Evolutionary conservation across 2,113 vertebrate genomes (phyloP).

Genomic region (Nanger granti): DNA sequence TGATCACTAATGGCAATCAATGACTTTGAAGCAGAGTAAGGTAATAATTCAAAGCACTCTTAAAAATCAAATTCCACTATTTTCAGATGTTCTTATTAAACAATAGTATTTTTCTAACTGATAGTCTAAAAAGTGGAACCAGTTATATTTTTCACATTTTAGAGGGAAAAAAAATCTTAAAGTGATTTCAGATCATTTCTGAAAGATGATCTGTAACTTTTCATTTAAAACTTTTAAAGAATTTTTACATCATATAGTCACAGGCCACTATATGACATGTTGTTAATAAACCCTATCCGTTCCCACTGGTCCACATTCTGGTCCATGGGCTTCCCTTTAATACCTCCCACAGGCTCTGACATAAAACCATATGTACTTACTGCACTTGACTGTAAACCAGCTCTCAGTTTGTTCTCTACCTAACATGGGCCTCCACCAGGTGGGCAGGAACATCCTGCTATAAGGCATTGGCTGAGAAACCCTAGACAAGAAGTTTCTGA

Average conservation of each 20-base stretch:
- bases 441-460: background rate
- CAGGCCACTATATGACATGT: background rate
- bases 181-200: background rate
- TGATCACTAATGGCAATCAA: background rate
- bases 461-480: background rate
- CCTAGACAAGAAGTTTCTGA: background rate
- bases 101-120: background rate
- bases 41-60: background rate
- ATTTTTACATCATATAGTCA: background rate
- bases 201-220: background rate
- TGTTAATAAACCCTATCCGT: background rate
- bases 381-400: background rate
- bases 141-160: constrained; percentile 20
- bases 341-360: background rate
- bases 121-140: background rate
- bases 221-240: background rate
- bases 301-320: background rate
- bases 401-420: background rate
- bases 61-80: constrained; percentile 11
- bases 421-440: background rate
- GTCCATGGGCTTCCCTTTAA: background rate
- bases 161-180: background rate
- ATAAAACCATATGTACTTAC: background rate
- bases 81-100: background rate
- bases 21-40: background rate